Base-by-base conservation (phyloP, 2,888 invertebrate genomes). In the Nowickia ferox region DNA sequence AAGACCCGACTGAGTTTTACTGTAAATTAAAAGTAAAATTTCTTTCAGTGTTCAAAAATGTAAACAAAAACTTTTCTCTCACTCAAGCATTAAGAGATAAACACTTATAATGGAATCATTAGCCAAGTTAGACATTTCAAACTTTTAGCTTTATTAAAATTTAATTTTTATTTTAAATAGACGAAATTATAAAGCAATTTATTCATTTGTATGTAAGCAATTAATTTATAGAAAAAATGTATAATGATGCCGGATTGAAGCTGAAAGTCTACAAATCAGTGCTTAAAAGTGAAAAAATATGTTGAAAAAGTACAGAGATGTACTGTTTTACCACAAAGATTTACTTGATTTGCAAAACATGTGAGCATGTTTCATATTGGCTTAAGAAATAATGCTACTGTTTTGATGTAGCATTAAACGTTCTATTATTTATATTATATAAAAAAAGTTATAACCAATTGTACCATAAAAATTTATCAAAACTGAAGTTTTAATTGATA, bases 61-160 rank as follows among this genome's bases (percentile, higher is more conserved):
- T 63, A 69, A 66, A 61, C 61, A 66, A 66, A 30, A n/a, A 46
- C 1, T 11, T 6, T 9, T 5, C 8, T 75, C 86, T 84, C 22
- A 87, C 87, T 55, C 40, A 15, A 85, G 65, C 74, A 87, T 74
- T 51, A 85, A 78, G 44, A 81, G 17, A 72, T 87, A 88, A 51
- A 61, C 85, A 15, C 30, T n/a, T 48, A 88, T 81, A 44, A 88
- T 65, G 1, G 87, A 80, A 76, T 88, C 88, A 9, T 13, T 48
- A 3, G 65, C 13, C 8, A 79, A 53, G 38, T 79, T 46, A 15
- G 15, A 15, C 79, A 79, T 79, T 68, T 48, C 3, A 4, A 19
- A 8, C 17, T 17, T 57, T 57, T 38, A 4, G 1, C 53, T 11
- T 11, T 17, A 51, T 9, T 22, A 48, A 38, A 22, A n/a, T 71